Evolutionary conservation across 2,797 vertebrate species (phyloP).

Genomic region (Coregonus suidteri): DNA sequence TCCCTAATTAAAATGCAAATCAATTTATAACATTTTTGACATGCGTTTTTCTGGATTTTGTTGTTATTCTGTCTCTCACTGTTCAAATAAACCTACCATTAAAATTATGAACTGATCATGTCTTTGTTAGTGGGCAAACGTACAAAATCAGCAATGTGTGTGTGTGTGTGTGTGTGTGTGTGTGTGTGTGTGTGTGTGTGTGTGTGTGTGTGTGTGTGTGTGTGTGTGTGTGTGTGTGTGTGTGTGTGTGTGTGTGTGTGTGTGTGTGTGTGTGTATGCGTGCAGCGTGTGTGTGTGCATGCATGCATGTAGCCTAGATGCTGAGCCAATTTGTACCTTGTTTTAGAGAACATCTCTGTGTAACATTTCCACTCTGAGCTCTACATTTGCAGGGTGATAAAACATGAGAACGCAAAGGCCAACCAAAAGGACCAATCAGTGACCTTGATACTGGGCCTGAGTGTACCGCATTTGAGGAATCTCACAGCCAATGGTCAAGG

Average conservation of each 20-base stretch:
- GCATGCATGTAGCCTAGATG: neutral
- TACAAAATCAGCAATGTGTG: too few species aligned
- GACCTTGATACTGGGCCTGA: conserved; percentile 38
- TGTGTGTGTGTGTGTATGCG: conserved; percentile 11
- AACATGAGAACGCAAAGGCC: conserved; percentile 28
- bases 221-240: too few species aligned
- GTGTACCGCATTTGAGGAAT: conserved; percentile 47
- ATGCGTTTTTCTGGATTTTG: too few species aligned
- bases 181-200: too few species aligned
- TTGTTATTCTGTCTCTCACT: too few species aligned
- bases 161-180: too few species aligned
- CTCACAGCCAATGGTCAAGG: conserved; percentile 45
- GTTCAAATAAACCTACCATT: too few species aligned
- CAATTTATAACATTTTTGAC: too few species aligned
- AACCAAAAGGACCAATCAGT: conserved; percentile 16
- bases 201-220: too few species aligned
- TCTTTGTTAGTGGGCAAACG: too few species aligned
- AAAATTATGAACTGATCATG: too few species aligned
- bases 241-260: conserved; percentile 1
- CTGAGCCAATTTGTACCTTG: conserved; percentile 18
- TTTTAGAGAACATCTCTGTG: neutral
- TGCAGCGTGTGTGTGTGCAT: conserved; percentile 33
- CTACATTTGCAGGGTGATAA: conserved; percentile 40
- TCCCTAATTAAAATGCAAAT: too few species aligned
- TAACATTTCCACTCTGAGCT: conserved; percentile 13